These are phyloP conservation scores for Premnoplex brunnescens DNA, from an alignment of 2,797 vertebrate genomes.

Conservation along the genomic window DNA sequence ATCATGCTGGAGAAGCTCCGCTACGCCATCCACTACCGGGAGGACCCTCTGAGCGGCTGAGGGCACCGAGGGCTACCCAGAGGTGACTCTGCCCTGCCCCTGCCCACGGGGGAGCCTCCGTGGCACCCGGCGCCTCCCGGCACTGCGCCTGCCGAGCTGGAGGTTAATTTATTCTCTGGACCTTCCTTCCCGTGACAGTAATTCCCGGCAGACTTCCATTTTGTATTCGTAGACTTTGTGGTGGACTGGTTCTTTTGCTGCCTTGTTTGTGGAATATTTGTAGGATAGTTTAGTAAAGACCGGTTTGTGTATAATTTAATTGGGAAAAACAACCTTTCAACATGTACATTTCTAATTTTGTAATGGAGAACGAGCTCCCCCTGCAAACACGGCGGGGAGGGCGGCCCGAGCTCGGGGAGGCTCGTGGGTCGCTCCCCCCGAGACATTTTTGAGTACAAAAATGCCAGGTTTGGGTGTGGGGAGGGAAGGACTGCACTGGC, in stretches of 20 bases:
- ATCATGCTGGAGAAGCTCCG: conserved; percentile 97
- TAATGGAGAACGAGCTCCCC: background rate
- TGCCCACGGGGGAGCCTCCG: background rate
- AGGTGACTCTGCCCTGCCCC: background rate
- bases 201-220: conserved; percentile 71
- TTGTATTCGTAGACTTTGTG: conserved; percentile 77
- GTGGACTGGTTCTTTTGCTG: conserved; percentile 77
- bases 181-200: conserved; percentile 54
- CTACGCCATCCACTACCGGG: conserved; percentile 97
- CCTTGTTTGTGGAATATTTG: conserved; percentile 80
- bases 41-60: conserved; percentile 97
- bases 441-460: conserved; percentile 45
- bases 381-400: background rate
- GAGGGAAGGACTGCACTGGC: background rate
- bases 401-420: background rate
- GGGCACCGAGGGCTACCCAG: background rate
- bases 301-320: conserved; percentile 70
- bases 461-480: background rate
- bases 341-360: conserved; percentile 58
- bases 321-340: conserved; percentile 38
- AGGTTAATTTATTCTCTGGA: conserved; percentile 62
- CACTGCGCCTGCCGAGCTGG: conserved; percentile 20
- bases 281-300: conserved; percentile 77
- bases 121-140: background rate
- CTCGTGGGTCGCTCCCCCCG: background rate